phyloP scores from a whole-genome alignment of 2,797 vertebrate species.

The Crocodylus rhombifer region DNA sequence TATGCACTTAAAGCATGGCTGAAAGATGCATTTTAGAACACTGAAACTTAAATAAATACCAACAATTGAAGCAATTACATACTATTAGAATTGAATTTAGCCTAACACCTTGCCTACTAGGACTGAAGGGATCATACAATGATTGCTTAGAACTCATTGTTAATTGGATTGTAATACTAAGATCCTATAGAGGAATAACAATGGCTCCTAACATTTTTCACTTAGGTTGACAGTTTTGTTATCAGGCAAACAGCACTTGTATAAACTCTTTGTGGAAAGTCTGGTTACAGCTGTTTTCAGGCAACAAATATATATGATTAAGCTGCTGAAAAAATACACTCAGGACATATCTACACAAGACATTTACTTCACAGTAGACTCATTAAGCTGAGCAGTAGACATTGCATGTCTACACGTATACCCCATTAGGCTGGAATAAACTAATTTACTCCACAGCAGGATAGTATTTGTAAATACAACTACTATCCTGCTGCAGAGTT shows the following conservation, averaged over 20 bases:
- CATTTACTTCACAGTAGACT: no score
- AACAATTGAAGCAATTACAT: not conserved
- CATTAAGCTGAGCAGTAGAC: no score
- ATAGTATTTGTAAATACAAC: no score
- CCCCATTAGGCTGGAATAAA: no score
- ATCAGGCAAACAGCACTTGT: not conserved
- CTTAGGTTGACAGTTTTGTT: not conserved
- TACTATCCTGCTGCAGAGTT: no score
- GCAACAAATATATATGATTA: not conserved
- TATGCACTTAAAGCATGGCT: not conserved
- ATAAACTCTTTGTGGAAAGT: not conserved
- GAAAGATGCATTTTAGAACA: not conserved
- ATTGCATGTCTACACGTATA: no score
- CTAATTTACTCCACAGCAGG: no score
- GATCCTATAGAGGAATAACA: not conserved
- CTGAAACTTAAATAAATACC: not conserved
- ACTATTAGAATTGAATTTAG: not conserved
- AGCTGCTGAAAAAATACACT: not conserved
- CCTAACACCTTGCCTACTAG: not conserved
- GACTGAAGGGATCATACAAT: not conserved
- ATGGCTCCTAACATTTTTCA: not conserved
- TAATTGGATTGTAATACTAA: not conserved
- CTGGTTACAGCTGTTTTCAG: not conserved
- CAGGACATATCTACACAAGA: no score
- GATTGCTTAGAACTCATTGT: not conserved